Evolutionary conservation across 2,888 invertebrate genomes (phyloP), one percentile per base, ranked within the genome.

Genomic region (Calliopum simillimum): DNA sequence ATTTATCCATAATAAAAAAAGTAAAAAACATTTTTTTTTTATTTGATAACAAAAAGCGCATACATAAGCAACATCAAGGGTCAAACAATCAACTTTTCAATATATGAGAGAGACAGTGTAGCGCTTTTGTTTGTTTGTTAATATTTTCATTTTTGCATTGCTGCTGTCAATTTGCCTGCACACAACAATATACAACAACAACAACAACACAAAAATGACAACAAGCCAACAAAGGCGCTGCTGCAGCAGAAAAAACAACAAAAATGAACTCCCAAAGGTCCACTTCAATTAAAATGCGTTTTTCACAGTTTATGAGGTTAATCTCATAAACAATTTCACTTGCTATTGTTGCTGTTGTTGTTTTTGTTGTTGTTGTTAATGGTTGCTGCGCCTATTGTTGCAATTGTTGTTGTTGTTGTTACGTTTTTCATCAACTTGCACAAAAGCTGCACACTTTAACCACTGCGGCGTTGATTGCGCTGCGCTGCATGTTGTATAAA

Each of bases 231-330:
- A 49, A 59, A 46, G 41, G 33, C 16, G 49, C 33, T 13, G 49
- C 58, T 58, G 33, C 47, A 66, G 33, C 66, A 46, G 21, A 11
- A 47, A 43, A n/a, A 23, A n/a, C 58, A 68, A 49, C 23, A 58
- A 19, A 55, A 14, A n/a, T 44, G 16, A 49, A 49, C 59, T 43
- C 53, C 41, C 65, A 65, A 65, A 21, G 55, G 21, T 56, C 55
- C 19, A 21, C n/a, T 14, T 25, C 49, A 46, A 68, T 53, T 19
- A 58, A 43, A 41, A 44, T 8, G 61, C n/a, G 16, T 68, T 67
- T 33, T 33, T 33, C 33, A 70, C 70, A 65, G 76, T 82, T 82
- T 83, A 83, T 77, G 82, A 77, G 78, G 78, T 80, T 80, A 79
- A 79, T 78, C 78, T 78, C 80, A 80, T 80, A 80, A 81, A 81